Conservation (phyloP, 2,888 invertebrate species). For the Napeogenes sylphis region DNA sequence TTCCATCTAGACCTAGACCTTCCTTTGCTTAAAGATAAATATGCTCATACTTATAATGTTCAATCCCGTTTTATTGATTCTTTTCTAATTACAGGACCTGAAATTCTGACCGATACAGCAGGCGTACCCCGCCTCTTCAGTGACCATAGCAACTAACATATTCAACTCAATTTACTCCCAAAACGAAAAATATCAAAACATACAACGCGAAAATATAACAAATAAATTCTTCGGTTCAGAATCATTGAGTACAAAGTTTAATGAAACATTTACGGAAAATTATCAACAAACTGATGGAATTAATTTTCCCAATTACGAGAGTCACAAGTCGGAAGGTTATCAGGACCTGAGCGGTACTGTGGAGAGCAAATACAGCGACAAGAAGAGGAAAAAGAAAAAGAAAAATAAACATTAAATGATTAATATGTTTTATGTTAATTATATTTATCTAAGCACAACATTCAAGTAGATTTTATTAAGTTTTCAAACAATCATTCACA, state of each 20-base stretch:
- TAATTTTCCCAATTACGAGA: constrained; percentile 59
- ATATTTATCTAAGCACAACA: no score
- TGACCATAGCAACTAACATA: constrained; percentile 65
- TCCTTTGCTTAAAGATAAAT: no score
- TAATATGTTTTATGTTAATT: no score
- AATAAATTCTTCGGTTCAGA: constrained; percentile 68
- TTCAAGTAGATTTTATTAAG: no score
- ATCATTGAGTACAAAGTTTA: constrained; percentile 55
- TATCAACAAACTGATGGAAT: constrained; percentile 63
- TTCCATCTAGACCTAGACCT: no score
- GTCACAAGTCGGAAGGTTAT: constrained; percentile 52
- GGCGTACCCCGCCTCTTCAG: constrained; percentile 61
- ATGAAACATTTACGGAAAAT: constrained; percentile 60
- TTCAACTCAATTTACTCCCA: constrained; percentile 64
- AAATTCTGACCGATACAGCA: constrained; percentile 79
- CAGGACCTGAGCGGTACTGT: constrained; percentile 63
- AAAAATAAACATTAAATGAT: constrained; percentile 22
- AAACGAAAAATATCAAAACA: constrained; percentile 59
- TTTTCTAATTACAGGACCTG: constrained; percentile 62
- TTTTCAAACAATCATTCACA: no score
- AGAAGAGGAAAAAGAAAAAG: constrained; percentile 55
- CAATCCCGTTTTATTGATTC: not conserved
- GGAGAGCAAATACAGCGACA: constrained; percentile 48
- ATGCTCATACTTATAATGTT: no score
- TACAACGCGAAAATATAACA: constrained; percentile 43